Evolutionary conservation across 2,888 invertebrate species (phyloP), one percentile per base, ranked within the genome.

Genomic region (Ornithoptera priamus): DNA sequence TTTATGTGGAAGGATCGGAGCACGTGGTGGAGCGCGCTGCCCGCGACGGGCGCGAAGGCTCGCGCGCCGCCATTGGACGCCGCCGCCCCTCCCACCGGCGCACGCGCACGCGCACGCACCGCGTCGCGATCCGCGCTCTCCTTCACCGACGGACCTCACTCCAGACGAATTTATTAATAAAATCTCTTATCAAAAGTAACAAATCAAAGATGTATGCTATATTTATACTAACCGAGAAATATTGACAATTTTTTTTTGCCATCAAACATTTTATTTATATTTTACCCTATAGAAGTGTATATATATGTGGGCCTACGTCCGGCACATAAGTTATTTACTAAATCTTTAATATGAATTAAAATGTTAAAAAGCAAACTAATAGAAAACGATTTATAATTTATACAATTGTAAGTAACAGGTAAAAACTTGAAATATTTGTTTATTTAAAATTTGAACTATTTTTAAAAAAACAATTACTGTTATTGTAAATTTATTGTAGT

Each of bases 81-180:
- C 78, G 74, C 82, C 83, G 89, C 89, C 88, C 88, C 91, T 83
- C 91, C 90, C 88, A 88, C 85, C 80, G 64, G 74, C 74, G 76
- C 78, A 74, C 70, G 77, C 77, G 76, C 78, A 74, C 70, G 77
- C 77, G 76, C 63, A 46, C 36, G 53, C 22, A 50, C 15, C 22
- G 8, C 10, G n/a, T 42, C 17, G 22, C 69, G 50, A 46, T 53
- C 64, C 64, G 58, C 64, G 59, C 64, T 60, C 68, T 64, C 63
- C 24, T 64, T 64, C 36, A 66, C 60, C 50, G 60, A 66, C 20
- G 30, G 20, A 59, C 58, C 42, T 20, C 46, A 53, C 64, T 64
- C 53, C 64, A 60, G 60, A 1, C n/a, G 24, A 68, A 68, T 53
- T 56, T 68, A 42, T 42, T 30, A 62, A 67, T 58, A 67, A 61